Evolutionary conservation across 2,888 invertebrate genomes (phyloP), one percentile per base, ranked within the genome.

Genomic region (Macaria liturata): DNA sequence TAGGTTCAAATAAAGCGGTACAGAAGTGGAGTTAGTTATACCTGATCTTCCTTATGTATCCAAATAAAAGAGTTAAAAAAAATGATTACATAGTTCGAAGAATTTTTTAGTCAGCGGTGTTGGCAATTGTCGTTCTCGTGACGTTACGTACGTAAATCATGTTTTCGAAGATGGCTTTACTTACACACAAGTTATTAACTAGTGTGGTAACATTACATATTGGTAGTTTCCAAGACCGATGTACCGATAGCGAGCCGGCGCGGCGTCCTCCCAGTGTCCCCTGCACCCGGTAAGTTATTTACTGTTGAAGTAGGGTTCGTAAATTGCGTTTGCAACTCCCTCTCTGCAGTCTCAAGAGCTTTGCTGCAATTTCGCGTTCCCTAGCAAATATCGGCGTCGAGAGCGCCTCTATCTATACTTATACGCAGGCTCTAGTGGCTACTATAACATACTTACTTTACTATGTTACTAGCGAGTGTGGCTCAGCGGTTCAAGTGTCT

Each of bases 271-370:
- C 65, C 65, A 65, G 64, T 71, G 72, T 76, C 74, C 78, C 75
- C 64, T 69, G 78, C 77, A 79, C 66, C 72, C 80, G 78, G 82
- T 78, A 80, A 85, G 78, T 84, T 84, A 86, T 86, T 86, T 83
- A 80, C 80, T 82, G 80, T 77, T 69, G 78, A 76, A 86, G 80
- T 79, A 78, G 74, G 74, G 75, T 66, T 69, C 67, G 83, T 80
- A 88, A 88, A 87, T 88, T 86, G 84, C 77, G 76, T 88, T 87
- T 83, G 78, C 76, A 80, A 81, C 81, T 84, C 78, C 73, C 71
- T 75, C 80, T 73, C 7, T 44, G 43, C 20, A 30, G 45, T 51
- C 51, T 47, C 74, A 67, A 72, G 77, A 77, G 76, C 72, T 71
- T 72, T 71, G 70, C 69, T 74, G 74, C 75, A 80, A 79, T 81